Conservation (phyloP, 2,113 vertebrate genomes). For the Turnix velox region DNA sequence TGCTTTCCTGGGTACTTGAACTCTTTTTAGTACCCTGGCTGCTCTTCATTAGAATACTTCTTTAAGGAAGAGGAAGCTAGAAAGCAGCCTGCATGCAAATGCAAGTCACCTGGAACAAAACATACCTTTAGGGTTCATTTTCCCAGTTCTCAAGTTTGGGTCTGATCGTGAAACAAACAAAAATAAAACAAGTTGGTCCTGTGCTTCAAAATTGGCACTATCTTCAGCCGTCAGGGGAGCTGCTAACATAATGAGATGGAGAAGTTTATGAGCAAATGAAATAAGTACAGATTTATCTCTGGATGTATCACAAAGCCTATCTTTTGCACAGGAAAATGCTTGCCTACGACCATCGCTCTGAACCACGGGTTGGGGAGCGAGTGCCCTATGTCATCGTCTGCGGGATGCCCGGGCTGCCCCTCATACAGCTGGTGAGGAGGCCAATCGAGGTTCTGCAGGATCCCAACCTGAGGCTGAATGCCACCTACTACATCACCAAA, state of each 20-base stretch:
- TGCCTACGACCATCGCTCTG: constrained; percentile 86
- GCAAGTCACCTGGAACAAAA: neutral
- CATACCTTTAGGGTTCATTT: fast-evolving
- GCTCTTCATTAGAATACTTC: neutral
- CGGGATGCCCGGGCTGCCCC: constrained; percentile 87
- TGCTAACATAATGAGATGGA: constrained; percentile 38
- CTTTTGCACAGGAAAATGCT: constrained; percentile 85
- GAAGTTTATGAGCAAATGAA: neutral
- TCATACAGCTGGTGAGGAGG: constrained; percentile 92
- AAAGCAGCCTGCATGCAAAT: neutral
- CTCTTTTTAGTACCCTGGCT: neutral
- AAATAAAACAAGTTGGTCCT: neutral
- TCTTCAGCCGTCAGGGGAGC: neutral
- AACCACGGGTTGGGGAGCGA: constrained; percentile 91
- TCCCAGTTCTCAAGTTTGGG: neutral
- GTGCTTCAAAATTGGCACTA: neutral
- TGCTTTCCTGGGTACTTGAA: neutral
- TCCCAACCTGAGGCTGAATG: constrained; percentile 84
- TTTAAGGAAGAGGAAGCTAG: neutral
- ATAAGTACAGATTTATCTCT: neutral
- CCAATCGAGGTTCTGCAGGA: constrained; percentile 91
- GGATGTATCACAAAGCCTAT: neutral
- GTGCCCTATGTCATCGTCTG: constrained; percentile 95
- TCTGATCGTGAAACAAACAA: neutral
- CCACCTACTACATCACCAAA: constrained; percentile 94